Evolutionary conservation across 2,797 vertebrate genomes (phyloP).

Genomic region (Halcyon smyrnensis): DNA sequence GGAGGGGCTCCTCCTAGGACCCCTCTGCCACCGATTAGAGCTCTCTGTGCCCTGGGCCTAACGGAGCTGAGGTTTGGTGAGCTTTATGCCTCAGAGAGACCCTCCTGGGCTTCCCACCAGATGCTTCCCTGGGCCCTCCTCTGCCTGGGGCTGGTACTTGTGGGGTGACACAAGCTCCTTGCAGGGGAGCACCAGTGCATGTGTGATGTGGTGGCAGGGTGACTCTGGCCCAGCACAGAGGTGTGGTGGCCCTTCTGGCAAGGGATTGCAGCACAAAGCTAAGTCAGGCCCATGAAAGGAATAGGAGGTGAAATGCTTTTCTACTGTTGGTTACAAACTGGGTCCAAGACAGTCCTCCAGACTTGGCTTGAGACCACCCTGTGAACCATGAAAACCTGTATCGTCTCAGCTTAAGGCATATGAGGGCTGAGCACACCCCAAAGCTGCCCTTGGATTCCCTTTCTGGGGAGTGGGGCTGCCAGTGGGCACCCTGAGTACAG

Average conservation of each 20-base stretch:
- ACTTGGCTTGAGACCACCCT: background rate
- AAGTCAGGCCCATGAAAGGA: background rate
- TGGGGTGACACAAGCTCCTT: background rate
- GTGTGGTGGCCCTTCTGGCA: background rate
- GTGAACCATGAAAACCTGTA: background rate
- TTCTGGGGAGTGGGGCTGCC: background rate
- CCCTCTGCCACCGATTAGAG: background rate
- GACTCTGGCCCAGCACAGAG: background rate
- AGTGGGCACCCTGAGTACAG: background rate
- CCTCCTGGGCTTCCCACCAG: background rate
- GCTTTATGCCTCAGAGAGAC: background rate
- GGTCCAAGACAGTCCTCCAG: background rate
- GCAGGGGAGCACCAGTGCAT: background rate
- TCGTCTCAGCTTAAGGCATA: background rate
- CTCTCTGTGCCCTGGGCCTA: background rate
- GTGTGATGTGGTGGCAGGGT: background rate
- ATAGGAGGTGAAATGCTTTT: background rate
- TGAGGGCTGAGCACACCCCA: background rate
- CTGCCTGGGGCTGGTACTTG: background rate
- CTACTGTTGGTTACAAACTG: background rate
- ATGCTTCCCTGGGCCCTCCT: background rate
- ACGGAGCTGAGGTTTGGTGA: background rate
- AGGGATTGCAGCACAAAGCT: background rate
- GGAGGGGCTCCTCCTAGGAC: background rate
- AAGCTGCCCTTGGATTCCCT: background rate